These are phyloP conservation scores for Steatocranus sp. DNA, from an alignment of 2,797 vertebrate species.

Conservation along the genomic window DNA sequence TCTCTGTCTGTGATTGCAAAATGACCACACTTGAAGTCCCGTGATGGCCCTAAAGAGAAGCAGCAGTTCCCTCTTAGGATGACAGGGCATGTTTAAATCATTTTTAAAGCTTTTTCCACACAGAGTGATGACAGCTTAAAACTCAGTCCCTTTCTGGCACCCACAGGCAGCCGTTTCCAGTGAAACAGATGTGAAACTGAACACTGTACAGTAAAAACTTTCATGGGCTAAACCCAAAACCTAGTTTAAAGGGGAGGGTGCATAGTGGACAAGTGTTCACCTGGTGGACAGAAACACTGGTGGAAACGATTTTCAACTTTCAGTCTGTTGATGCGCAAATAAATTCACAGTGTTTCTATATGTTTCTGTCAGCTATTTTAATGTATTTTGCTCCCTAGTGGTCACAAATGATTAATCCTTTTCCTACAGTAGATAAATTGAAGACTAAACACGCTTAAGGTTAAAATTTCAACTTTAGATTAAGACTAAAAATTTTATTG, in stretches of 20 bases:
- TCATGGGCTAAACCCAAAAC: too few species aligned
- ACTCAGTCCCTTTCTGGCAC: not conserved
- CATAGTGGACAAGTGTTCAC: not conserved
- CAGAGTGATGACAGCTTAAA: not conserved
- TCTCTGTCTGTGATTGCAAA: not conserved
- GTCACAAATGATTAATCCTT: not conserved
- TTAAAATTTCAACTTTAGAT: not conserved
- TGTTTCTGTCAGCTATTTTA: not conserved
- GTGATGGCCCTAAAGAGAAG: not conserved
- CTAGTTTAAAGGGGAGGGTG: too few species aligned
- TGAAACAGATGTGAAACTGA: not conserved
- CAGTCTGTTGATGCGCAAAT: not conserved
- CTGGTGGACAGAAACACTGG: not conserved
- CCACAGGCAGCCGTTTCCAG: not conserved
- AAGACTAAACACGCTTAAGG: not conserved
- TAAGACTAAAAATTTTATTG: not conserved
- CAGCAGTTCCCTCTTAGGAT: not conserved
- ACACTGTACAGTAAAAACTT: too few species aligned
- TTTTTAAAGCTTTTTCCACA: not conserved
- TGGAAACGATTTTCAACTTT: accelerated
- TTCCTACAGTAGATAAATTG: not conserved
- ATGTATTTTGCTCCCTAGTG: not conserved
- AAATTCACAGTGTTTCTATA: not conserved
- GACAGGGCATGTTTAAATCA: not conserved
- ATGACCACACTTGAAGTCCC: not conserved